Base-by-base conservation (phyloP, 2,888 invertebrate species). In the Rotaria socialis region DNA sequence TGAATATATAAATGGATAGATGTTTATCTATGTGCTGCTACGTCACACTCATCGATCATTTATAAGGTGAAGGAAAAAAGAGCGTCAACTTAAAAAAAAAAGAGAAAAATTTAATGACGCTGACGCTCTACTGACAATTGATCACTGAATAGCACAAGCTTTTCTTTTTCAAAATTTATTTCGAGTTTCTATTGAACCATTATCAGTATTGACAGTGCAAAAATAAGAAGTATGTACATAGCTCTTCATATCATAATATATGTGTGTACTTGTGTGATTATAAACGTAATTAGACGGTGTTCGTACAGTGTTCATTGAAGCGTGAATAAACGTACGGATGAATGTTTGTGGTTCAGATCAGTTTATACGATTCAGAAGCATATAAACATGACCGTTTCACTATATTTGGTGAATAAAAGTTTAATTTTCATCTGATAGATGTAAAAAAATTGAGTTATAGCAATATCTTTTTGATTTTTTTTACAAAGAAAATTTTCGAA, bases 1-100 rank as follows among this genome's bases (percentile, higher is more conserved):
- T 14, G 67, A 67, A 67, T 67, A 19, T 14, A 67, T 67, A 35
- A 67, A 67, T 27, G 67, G 27, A 67, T 67, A 67, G 67, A 67
- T 67, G 16, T 67, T 67, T 67, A 67, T 67, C 67, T 67, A 41
- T 67, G 35, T 67, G 67, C 67, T 67, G 67, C 35, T 67, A 35
- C 35, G 35, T 19, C 67, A 14, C 35, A 27, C 67, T 4, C 67
- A 67, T 67, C 67, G 35, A 67, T 67, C 67, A 67, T 67, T 11
- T 67, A 67, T 35, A 41, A 67, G 6, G 67, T 41, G 67, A 67
- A 67, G 67, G 67, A 35, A 67, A 67, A 5, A 67, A 5, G 35
- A 27, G 35, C 19, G 67, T 41, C 67, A 16, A 67, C 35, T 35
- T 67, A 35, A 67, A 35, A 19, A 16, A 67, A 67, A 27, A 60